Evolutionary conservation across 2,113 vertebrate genomes (phyloP), one percentile per base, ranked within the genome.

Genomic region (Elaphurus davidianus): DNA sequence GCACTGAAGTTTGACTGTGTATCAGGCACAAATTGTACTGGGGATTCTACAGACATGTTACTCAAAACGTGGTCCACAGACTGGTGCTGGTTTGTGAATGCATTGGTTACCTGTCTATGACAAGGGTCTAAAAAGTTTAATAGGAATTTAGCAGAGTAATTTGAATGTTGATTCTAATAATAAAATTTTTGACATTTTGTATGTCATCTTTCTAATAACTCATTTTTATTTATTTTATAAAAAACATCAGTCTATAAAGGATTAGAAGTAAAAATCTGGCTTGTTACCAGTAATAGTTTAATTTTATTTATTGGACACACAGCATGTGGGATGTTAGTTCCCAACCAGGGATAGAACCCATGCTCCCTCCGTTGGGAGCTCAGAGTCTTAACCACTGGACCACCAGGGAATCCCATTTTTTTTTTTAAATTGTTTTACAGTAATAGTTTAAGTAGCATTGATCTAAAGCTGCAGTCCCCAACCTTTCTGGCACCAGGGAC

Each of bases 171-270:
- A 50, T 47, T 88, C 21, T 78, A 93, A 92, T n/a, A 86, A 79
- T 30, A 91, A 57, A 45, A 6, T 25, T 94, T 40, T n/a, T 54
- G 11, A 87, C 28, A 78, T 27, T 95, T 87, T 84, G 16, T 94
- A 62, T 89, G n/a, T 79, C 10, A 94, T 59, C 87, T 97, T 95
- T 36, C 57, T 84, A 95, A 76, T 57, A 90, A 93, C 82, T 79
- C n/a, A 92, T 64, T 92, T 92, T 79, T 83, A 92, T 25, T 86
- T 76, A 91, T 50, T 76, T 78, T 64, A 78, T 40, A 74, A 86
- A 86, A 94, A 94, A 90, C 74, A 92, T 40, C 4, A 2, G 54
- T 40, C 79, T 96, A 40, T 82, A 84, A 76, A 95, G 87, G 30
- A 82, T 45, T 86, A 86, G 76, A 97, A 96, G 59, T 74, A 57